Conservation (phyloP, 2,888 invertebrate species). For the Lypha dubia region DNA sequence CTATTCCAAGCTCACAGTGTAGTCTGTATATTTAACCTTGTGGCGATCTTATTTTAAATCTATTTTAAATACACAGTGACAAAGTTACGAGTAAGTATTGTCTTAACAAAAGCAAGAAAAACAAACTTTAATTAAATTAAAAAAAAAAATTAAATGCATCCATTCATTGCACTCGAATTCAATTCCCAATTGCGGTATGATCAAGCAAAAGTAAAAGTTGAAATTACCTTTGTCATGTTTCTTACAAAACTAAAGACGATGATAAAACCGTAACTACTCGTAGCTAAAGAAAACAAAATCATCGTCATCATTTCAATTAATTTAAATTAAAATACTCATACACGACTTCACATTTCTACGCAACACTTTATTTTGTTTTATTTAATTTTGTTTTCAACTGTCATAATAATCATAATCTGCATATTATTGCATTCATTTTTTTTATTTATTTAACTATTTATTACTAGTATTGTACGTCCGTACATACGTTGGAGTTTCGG, state of each 20-base stretch:
- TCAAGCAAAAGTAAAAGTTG: slow-evolving; percentile 73
- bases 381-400: slow-evolving; percentile 29
- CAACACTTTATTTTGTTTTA: slow-evolving; percentile 47
- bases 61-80: slow-evolving; percentile 65
- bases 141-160: slow-evolving; percentile 53
- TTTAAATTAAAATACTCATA: slow-evolving; percentile 61
- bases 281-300: slow-evolving; percentile 64
- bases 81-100: slow-evolving; percentile 61
- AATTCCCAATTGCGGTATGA: slow-evolving; percentile 72
- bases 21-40: slow-evolving; percentile 38
- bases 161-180: slow-evolving; percentile 70
- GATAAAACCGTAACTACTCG: slow-evolving; percentile 62
- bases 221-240: slow-evolving; percentile 76
- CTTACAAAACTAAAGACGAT: slow-evolving; percentile 68
- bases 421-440: slow-evolving; percentile 52
- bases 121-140: slow-evolving; percentile 1
- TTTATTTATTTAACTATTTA: slow-evolving; percentile 36
- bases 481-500: neutral
- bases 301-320: slow-evolving; percentile 67
- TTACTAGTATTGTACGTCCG: neutral
- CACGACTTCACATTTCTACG: slow-evolving; percentile 63
- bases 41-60: slow-evolving; percentile 52
- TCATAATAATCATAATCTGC: slow-evolving; percentile 64
- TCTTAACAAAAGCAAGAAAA: slow-evolving; percentile 34
- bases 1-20: slow-evolving; percentile 23